A percentile compares a stretch with the other conserved stretches of the same genome.
phyloP scores from a whole-genome alignment of 1,140 invertebrate genomes.

The Sminthurinus signatus region DNA sequence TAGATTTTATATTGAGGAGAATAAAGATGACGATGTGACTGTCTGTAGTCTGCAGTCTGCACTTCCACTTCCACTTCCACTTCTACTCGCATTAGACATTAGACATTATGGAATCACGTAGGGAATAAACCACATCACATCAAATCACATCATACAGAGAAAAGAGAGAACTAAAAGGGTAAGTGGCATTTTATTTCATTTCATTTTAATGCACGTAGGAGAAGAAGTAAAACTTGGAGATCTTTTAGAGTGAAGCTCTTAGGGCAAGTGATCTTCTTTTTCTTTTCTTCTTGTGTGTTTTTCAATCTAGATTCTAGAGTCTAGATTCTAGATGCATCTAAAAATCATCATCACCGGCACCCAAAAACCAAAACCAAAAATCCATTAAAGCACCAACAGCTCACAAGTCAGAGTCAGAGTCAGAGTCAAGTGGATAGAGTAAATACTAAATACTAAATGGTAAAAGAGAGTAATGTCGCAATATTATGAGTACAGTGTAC shows the following conservation, averaged over 20 bases:
- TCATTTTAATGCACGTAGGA: background rate
- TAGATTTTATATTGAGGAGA: too few species aligned
- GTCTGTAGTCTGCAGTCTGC: too few species aligned
- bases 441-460: conserved; percentile 1
- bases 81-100: too few species aligned
- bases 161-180: background rate
- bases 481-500: background rate
- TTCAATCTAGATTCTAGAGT: background rate
- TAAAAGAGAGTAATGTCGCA: background rate
- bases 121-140: too few species aligned
- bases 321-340: background rate
- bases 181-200: conserved; percentile 7
- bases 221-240: background rate
- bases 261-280: conserved; percentile 20
- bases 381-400: conserved; percentile 1
- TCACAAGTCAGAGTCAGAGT: background rate
- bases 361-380: background rate
- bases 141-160: too few species aligned
- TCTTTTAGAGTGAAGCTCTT: background rate
- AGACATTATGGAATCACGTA: too few species aligned
- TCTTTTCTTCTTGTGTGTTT: background rate
- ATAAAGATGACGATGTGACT: too few species aligned
- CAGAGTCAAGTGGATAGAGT: conserved; percentile 14
- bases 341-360: background rate
- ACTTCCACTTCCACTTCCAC: too few species aligned